Base-by-base conservation (phyloP, 2,113 vertebrate species). In the Halichoeres trimaculatus region DNA sequence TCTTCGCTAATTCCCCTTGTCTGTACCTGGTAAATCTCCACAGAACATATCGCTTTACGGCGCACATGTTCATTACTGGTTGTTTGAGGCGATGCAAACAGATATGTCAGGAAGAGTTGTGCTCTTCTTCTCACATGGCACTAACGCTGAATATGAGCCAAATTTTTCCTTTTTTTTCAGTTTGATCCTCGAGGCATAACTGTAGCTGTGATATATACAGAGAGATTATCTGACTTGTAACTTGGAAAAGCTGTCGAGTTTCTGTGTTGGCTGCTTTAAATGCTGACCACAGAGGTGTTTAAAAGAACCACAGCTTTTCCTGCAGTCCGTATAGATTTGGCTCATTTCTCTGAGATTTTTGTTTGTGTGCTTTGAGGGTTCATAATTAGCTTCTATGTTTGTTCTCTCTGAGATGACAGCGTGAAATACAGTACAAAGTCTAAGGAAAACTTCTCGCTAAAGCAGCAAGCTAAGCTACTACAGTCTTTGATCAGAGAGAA, bases 21-120 rank as follows among this genome's bases (percentile, higher is more conserved):
- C 72, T 58, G 72, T 74, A 67, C 54, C 83, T 78, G 71, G 79
- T 84, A 80, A 78, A 76, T 86, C 75, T 85, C 83, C 45, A 57
- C 56, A 57, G 65, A 71, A 74, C 55, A 45, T 80, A 87, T 89
- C 40, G n/a, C 74, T 85, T 92, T 83, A 70, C 73, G 74, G 51
- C 16, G 17, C 43, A 19, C 43, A 43, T 72, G 66, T 59, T 70
- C 69, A 51, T 67, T 43, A 30, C 62, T 60, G 34, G 58, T 72
- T 73, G 65, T 70, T 69, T 67, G 62, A 79, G 35, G 56, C 52
- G 50, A 74, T 40, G 64, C 43, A 71, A 66, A 55, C 30, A 12
- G 26, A 47, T 45, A 64, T 62, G 52, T 71, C 19, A 70, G 59
- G 43, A 71, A 79, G 85, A 76, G 30, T 47, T 24, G 73, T 70